Conservation (phyloP, 2,797 vertebrate species). For the Fistularia tabacaria region DNA sequence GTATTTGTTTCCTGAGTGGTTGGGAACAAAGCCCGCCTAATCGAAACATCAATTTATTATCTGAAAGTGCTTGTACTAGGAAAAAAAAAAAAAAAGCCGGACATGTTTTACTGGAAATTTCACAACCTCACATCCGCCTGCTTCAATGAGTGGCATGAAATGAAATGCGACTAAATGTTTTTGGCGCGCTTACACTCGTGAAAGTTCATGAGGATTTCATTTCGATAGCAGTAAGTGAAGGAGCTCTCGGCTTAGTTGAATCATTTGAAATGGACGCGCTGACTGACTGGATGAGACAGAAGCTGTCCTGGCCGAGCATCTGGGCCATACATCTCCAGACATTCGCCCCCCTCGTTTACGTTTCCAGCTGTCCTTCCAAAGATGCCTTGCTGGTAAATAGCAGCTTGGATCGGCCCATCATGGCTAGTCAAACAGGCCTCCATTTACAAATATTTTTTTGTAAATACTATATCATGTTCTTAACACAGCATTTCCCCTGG, state of each 20-base stretch:
- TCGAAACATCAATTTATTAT: slow-evolving; percentile 83
- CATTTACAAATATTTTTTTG: slow-evolving; percentile 85
- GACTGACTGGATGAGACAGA: slow-evolving; percentile 63
- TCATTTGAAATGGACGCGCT: slow-evolving; percentile 45
- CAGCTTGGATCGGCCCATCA: slow-evolving; percentile 51
- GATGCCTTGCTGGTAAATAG: slow-evolving; percentile 39
- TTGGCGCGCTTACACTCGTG: slow-evolving; percentile 59
- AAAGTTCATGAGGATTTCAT: slow-evolving; percentile 46
- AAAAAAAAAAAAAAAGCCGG: slow-evolving; percentile 14
- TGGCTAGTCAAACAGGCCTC: slow-evolving; percentile 55
- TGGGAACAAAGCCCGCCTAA: slow-evolving; percentile 75
- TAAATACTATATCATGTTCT: slow-evolving; percentile 78
- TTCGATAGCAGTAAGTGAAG: slow-evolving; percentile 38
- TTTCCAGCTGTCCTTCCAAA: slow-evolving; percentile 43
- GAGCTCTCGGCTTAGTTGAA: slow-evolving; percentile 38
- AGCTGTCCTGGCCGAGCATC: slow-evolving; percentile 51
- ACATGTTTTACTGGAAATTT: slow-evolving; percentile 71
- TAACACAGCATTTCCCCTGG: slow-evolving; percentile 77
- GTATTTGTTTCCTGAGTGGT: slow-evolving; percentile 79
- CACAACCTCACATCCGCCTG: slow-evolving; percentile 59
- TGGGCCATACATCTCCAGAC: slow-evolving; percentile 63
- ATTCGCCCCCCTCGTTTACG: slow-evolving; percentile 58
- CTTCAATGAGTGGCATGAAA: slow-evolving; percentile 53
- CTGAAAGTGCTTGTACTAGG: slow-evolving; percentile 68
- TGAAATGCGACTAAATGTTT: slow-evolving; percentile 64